Evolutionary conservation across 2,113 vertebrate genomes (phyloP).

Genomic region (Gallinago media): DNA sequence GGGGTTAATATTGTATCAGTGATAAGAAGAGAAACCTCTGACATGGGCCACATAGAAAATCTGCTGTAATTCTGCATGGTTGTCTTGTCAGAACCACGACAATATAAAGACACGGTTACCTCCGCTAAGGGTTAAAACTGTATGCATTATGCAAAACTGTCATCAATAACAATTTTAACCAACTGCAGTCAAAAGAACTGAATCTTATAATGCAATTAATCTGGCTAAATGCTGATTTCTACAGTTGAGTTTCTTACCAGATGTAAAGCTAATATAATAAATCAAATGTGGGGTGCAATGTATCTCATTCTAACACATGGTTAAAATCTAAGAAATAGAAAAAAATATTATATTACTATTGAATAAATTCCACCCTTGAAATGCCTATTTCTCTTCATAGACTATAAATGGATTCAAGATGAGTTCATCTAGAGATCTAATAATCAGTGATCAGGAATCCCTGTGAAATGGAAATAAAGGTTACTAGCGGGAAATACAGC

Average conservation of each 20-base stretch:
- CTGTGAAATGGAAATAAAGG: slow-evolving; percentile 37
- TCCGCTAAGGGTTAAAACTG: not conserved
- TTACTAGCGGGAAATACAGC: slow-evolving; percentile 20
- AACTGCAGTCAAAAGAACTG: not conserved
- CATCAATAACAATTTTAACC: not conserved
- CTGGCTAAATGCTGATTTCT: not conserved
- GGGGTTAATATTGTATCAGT: not conserved
- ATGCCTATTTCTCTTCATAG: not conserved
- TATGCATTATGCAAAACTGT: not conserved
- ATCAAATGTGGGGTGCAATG: not conserved
- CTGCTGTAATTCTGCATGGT: not conserved
- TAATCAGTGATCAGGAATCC: not conserved
- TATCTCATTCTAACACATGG: not conserved
- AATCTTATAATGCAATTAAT: not conserved
- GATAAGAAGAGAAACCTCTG: not conserved
- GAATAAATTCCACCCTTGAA: not conserved
- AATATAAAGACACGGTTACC: not conserved
- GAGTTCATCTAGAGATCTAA: not conserved
- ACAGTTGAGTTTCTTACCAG: not conserved
- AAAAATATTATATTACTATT: not conserved
- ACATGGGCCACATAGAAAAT: not conserved
- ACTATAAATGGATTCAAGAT: slow-evolving; percentile 1
- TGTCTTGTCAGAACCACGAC: too few relatives aligned
- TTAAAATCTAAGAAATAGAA: not conserved
- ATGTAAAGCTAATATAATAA: not conserved